phyloP scores from a whole-genome alignment of 1,140 invertebrate genomes.

The Bombus difficillimus region DNA sequence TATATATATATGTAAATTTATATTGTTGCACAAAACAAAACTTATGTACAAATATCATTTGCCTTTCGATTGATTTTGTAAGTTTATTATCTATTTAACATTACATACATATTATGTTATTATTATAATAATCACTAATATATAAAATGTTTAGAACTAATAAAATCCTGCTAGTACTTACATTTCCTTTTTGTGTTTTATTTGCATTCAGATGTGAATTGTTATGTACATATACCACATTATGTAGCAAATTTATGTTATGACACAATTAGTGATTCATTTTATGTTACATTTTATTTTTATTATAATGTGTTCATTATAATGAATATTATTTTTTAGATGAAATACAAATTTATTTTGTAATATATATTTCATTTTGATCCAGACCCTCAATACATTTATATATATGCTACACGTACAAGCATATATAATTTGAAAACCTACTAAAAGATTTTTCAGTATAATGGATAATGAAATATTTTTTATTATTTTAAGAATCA shows the following conservation, averaged over 20 bases:
- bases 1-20: conserved; percentile 5
- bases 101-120: background rate
- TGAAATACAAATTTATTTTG: background rate
- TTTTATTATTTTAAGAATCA: conserved; percentile 66
- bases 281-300: background rate
- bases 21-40: conserved; percentile 10
- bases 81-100: conserved; percentile 2
- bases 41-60: conserved; percentile 25
- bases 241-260: background rate
- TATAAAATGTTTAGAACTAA: background rate
- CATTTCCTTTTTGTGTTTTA: background rate
- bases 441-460: background rate
- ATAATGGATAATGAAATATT: conserved; percentile 33
- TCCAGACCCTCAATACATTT: background rate
- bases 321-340: too few species aligned
- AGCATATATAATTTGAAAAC: conserved; percentile 9
- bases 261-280: background rate
- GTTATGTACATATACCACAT: background rate
- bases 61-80: conserved; percentile 29
- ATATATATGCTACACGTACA: background rate
- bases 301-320: background rate
- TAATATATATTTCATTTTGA: background rate
- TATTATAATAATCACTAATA: background rate
- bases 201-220: background rate
- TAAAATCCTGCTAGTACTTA: background rate